Evolutionary conservation across 1,140 invertebrate species (phyloP).

Genomic region (Drosophila sucinea): DNA sequence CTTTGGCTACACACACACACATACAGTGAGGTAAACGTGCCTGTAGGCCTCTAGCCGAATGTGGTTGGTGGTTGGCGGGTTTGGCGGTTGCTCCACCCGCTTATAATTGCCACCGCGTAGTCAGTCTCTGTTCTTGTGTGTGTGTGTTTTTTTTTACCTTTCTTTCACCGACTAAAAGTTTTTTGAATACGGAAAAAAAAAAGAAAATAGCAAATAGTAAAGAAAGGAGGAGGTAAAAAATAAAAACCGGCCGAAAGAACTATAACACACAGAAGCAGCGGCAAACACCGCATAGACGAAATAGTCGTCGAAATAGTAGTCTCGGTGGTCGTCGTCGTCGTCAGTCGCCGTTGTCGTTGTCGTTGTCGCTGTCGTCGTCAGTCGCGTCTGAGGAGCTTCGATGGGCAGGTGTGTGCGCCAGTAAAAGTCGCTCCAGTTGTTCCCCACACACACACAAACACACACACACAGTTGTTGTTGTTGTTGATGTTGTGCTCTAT

Average conservation of each 20-base stretch:
- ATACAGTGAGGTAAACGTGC: constrained; percentile 40
- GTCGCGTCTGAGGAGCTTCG: constrained; percentile 82
- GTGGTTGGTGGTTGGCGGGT: constrained; percentile 48
- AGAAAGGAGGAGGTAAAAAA: constrained; percentile 21
- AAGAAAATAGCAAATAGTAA: constrained; percentile 40
- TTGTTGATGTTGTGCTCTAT: too few relatives aligned
- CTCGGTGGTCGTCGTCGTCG: constrained; percentile 46
- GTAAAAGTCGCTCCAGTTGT: constrained; percentile 60
- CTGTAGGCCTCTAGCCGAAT: constrained; percentile 24
- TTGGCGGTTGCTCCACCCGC: constrained; percentile 47
- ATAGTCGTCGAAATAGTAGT: constrained; percentile 49
- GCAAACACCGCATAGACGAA: constrained; percentile 59
- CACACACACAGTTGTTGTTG: neutral
- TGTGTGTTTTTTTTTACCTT: constrained; percentile 26
- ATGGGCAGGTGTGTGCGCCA: constrained; percentile 79
- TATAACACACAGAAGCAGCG: constrained; percentile 33
- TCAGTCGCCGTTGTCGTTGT: constrained; percentile 61
- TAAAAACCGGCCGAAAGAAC: constrained; percentile 44
- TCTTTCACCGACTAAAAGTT: constrained; percentile 41
- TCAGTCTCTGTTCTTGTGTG: constrained; percentile 46
- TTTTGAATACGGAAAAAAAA: constrained; percentile 43
- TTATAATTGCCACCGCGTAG: constrained; percentile 64
- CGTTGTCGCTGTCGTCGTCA: constrained; percentile 65
- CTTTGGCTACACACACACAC: constrained; percentile 38
- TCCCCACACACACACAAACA: neutral